These are phyloP conservation scores for Datnioides undecimradiatus DNA, from an alignment of 2,113 vertebrate species.

Conservation along the genomic window DNA sequence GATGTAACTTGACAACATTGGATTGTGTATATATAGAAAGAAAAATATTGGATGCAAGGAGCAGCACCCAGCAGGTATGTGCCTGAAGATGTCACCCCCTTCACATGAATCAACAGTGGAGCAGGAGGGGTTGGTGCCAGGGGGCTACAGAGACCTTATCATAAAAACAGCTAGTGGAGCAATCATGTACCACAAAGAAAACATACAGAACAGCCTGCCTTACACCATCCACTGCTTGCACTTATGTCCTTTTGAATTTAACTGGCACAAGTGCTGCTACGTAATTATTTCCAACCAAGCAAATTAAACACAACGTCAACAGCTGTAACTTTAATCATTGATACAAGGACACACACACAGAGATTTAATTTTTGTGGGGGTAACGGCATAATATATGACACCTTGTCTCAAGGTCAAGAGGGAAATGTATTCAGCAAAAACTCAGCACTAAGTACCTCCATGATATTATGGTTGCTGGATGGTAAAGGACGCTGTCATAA, in stretches of 20 bases:
- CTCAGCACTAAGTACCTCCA: slow-evolving; percentile 59
- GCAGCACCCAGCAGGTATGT: slow-evolving; percentile 59
- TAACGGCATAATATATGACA: slow-evolving; percentile 56
- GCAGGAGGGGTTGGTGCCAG: slow-evolving; percentile 42
- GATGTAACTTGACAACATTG: slow-evolving; percentile 69
- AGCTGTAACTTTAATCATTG: slow-evolving; percentile 76
- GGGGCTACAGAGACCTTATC: slow-evolving; percentile 65
- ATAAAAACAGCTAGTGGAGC: slow-evolving; percentile 34
- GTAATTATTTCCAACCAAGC: slow-evolving; percentile 62
- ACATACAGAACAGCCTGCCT: slow-evolving; percentile 28
- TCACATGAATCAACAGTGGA: slow-evolving; percentile 64
- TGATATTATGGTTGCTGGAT: slow-evolving; percentile 60
- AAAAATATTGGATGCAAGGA: slow-evolving; percentile 44
- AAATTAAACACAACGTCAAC: slow-evolving; percentile 66
- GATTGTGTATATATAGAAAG: slow-evolving; percentile 45
- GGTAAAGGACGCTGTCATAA: slow-evolving; percentile 70
- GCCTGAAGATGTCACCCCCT: slow-evolving; percentile 64
- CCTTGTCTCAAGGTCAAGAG: slow-evolving; percentile 74
- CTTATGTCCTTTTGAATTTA: slow-evolving; percentile 64
- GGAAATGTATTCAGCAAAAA: slow-evolving; percentile 64
- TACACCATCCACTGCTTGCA: slow-evolving; percentile 19
- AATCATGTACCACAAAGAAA: slow-evolving; percentile 45
- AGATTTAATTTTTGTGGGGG: slow-evolving; percentile 61
- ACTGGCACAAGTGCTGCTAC: slow-evolving; percentile 26
- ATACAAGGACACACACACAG: slow-evolving; percentile 64